Conservation (phyloP, 2,888 invertebrate genomes). For the Elysia crispata region DNA sequence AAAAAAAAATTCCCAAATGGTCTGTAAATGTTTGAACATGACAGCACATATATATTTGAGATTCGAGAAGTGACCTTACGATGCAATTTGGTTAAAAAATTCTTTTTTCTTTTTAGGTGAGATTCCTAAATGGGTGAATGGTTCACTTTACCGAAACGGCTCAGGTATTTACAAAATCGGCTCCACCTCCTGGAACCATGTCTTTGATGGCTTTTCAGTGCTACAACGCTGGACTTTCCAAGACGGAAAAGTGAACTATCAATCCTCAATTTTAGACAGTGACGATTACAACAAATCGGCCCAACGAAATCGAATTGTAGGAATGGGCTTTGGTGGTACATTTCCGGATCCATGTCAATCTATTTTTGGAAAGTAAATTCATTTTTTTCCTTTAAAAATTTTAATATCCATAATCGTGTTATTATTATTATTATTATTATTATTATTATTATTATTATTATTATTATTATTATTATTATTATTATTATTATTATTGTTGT, state of each 20-base stretch:
- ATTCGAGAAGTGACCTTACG: too few species aligned
- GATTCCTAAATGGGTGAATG: conserved; percentile 67
- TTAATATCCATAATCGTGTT: not conserved
- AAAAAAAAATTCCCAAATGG: too few species aligned
- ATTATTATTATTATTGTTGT: too few species aligned
- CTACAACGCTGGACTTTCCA: conserved; percentile 78
- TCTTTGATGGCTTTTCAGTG: conserved; percentile 92
- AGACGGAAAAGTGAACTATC: conserved; percentile 74
- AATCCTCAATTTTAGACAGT: conserved; percentile 82
- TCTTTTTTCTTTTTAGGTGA: conserved; percentile 56
- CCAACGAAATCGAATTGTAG: conserved; percentile 85
- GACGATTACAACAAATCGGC: conserved; percentile 84
- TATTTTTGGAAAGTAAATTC: conserved; percentile 76
- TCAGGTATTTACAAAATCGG: conserved; percentile 91
- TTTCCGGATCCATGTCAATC: conserved; percentile 85
- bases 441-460: too few species aligned
- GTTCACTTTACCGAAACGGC: conserved; percentile 80
- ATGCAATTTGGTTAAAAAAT: too few species aligned
- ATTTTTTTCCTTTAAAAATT: not conserved
- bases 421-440: too few species aligned
- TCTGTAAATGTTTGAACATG: too few species aligned
- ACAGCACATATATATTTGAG: too few species aligned
- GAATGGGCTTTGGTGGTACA: conserved; percentile 90
- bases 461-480: too few species aligned
- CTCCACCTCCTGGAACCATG: conserved; percentile 82